These are phyloP conservation scores for Albula glossodonta DNA, from an alignment of 2,113 vertebrate genomes.

Conservation along the genomic window DNA sequence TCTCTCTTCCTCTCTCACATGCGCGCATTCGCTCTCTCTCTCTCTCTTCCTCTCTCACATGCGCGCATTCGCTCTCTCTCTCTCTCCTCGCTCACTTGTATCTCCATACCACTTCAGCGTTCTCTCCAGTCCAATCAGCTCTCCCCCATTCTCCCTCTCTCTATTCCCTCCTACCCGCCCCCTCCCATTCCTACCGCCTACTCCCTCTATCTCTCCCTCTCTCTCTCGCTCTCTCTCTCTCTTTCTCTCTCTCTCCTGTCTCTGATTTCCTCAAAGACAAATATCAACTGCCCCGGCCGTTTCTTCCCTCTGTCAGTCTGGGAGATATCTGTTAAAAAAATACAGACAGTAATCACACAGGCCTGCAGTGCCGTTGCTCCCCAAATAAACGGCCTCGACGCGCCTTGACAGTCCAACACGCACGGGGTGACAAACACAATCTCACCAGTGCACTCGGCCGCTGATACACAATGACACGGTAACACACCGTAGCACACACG, in stretches of 20 bases:
- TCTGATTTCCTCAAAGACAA: slow-evolving; percentile 62
- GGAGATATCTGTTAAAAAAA: slow-evolving; percentile 51
- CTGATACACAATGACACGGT: slow-evolving; percentile 21
- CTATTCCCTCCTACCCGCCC: neutral
- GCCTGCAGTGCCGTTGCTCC: slow-evolving; percentile 42
- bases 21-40: slow-evolving; percentile 71
- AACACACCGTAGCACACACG: neutral
- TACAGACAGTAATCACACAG: slow-evolving; percentile 40
- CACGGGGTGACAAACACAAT: slow-evolving; percentile 60
- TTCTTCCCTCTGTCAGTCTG: slow-evolving; percentile 45
- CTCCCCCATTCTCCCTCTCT: slow-evolving; percentile 28
- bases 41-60: slow-evolving; percentile 16
- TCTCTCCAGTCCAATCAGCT: slow-evolving; percentile 70
- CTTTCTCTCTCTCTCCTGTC: slow-evolving; percentile 40
- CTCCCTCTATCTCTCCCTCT: slow-evolving; percentile 19
- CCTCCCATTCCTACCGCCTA: slow-evolving; percentile 25
- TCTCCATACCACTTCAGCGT: slow-evolving; percentile 64
- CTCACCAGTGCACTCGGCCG: slow-evolving; percentile 43
- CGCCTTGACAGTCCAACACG: slow-evolving; percentile 57
- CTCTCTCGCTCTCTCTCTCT: slow-evolving; percentile 34
- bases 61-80: slow-evolving; percentile 44
- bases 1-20: slow-evolving; percentile 44
- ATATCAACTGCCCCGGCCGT: slow-evolving; percentile 48
- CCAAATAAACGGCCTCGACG: slow-evolving; percentile 54
- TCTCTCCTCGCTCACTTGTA: slow-evolving; percentile 66